Evolutionary conservation across 2,113 vertebrate genomes (phyloP).

Genomic region (Ginglymostoma cirratum): DNA sequence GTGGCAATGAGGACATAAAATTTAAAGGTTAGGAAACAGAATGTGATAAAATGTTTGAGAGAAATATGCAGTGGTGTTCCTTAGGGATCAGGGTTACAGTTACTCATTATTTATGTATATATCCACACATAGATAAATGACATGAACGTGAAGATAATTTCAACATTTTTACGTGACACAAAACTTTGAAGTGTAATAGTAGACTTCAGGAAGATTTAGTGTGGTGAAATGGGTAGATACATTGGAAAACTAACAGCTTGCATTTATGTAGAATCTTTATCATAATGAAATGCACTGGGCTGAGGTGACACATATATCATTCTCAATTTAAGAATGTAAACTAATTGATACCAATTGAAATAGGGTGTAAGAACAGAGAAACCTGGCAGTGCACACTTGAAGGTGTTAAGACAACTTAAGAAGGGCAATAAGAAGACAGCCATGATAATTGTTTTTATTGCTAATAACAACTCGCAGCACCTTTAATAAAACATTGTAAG

Average conservation of each 20-base stretch:
- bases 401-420: neutral
- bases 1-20: neutral
- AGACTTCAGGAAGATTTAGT: too few species aligned
- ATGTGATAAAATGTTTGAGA: neutral
- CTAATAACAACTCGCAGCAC: too few species aligned
- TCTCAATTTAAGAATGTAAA: neutral
- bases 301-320: too few species aligned
- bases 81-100: neutral
- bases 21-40: neutral
- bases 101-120: neutral
- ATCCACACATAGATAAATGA: neutral
- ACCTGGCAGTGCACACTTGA: neutral
- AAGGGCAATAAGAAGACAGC: neutral
- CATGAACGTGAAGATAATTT: too few species aligned
- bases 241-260: too few species aligned
- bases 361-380: neutral
- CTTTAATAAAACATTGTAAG: too few species aligned
- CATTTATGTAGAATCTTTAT: too few species aligned
- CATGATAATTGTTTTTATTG: too few species aligned
- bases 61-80: neutral
- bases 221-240: too few species aligned
- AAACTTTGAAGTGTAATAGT: too few species aligned
- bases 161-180: too few species aligned
- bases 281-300: too few species aligned
- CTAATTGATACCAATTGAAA: neutral